A percentile compares a stretch with the other conserved stretches of the same genome.
Evolutionary conservation across 2,797 vertebrate species (phyloP).

Genomic region (Characodon lateralis): DNA sequence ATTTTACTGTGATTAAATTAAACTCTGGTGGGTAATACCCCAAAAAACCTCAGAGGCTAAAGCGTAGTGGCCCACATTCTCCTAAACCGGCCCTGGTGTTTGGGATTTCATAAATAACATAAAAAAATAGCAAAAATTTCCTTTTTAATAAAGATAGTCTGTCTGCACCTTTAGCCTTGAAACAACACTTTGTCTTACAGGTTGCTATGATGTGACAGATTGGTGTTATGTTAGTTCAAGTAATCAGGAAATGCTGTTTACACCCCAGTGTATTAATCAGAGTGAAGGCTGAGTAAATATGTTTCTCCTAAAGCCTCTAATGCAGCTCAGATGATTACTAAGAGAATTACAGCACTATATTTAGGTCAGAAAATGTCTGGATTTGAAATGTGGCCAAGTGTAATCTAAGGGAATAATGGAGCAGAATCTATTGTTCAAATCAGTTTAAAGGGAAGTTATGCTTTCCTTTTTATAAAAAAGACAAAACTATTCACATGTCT

Average conservation of each 20-base stretch:
- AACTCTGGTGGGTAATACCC: background rate
- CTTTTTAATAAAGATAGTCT: background rate
- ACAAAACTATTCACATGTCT: no score
- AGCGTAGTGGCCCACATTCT: background rate
- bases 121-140: background rate
- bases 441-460: no score
- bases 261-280: background rate
- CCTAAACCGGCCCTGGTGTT: background rate
- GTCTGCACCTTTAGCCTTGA: background rate
- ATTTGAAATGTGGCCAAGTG: background rate
- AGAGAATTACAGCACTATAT: conserved; percentile 3
- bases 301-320: conserved; percentile 11
- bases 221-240: background rate
- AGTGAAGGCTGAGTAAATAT: conserved; percentile 3
- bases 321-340: conserved; percentile 5
- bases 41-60: background rate
- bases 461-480: no score
- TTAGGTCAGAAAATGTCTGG: conserved; percentile 9
- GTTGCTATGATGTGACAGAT: background rate
- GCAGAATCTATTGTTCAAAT: background rate
- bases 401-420: background rate
- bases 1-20: background rate
- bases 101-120: background rate
- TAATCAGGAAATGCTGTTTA: background rate
- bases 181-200: background rate